Conservation (phyloP, 2,888 invertebrate species). For the Idaea straminata region DNA sequence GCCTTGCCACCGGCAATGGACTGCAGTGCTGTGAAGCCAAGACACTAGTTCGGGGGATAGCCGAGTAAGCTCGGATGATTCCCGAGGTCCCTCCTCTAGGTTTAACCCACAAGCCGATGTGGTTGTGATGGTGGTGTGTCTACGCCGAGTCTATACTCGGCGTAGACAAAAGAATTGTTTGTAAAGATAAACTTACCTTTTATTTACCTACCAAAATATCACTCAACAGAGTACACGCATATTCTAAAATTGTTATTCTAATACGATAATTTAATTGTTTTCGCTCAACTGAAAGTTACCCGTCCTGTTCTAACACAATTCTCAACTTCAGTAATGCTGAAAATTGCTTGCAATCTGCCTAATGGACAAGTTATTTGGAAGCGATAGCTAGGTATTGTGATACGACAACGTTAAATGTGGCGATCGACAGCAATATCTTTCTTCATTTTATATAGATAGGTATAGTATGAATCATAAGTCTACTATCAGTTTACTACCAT, state of each 20-base stretch:
- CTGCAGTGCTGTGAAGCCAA: no score
- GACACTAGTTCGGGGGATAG: no score
- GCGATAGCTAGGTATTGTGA: slow-evolving; percentile 20
- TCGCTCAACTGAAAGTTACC: slow-evolving; percentile 28
- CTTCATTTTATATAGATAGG: background rate
- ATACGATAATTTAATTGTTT: background rate
- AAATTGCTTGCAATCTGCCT: slow-evolving; percentile 48
- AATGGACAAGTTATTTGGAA: slow-evolving; percentile 42
- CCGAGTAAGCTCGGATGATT: no score
- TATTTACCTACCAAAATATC: background rate
- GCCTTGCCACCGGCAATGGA: no score
- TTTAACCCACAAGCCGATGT: no score
- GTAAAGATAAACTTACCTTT: background rate
- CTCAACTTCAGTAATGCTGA: slow-evolving; percentile 41
- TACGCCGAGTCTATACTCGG: no score
- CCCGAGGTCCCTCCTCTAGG: no score
- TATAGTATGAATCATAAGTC: no score
- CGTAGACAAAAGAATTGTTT: no score
- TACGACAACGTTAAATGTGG: slow-evolving; percentile 14
- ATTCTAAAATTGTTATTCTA: background rate
- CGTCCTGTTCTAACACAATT: slow-evolving; percentile 39
- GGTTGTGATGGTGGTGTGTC: no score
- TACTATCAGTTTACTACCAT: no score
- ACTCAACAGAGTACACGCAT: background rate
- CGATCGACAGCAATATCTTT: background rate